phyloP scores from a whole-genome alignment of 2,888 invertebrate genomes.

The Masnerella sp. region DNA sequence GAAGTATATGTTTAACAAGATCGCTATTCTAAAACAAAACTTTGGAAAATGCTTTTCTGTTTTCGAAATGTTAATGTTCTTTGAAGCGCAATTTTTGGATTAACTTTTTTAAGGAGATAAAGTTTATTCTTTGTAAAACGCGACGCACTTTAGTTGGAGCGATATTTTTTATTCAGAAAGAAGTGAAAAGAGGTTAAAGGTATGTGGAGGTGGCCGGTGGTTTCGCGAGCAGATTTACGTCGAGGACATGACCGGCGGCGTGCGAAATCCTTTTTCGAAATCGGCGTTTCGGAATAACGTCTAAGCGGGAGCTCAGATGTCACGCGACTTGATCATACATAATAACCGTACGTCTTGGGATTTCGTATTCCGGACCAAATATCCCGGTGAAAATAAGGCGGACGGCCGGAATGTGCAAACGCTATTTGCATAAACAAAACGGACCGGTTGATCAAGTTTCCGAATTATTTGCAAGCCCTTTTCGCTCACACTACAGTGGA shows the following conservation, averaged over 20 bases:
- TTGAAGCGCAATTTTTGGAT: too few species aligned
- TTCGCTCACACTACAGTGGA: conserved; percentile 65
- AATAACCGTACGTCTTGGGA: conserved; percentile 62
- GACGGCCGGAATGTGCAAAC: conserved; percentile 46
- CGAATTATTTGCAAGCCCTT: too few species aligned
- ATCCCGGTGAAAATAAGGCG: conserved; percentile 61
- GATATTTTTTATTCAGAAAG: too few species aligned
- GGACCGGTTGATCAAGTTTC: too few species aligned
- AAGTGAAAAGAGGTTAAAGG: too few species aligned
- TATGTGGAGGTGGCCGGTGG: background rate
- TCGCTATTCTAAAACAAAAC: too few species aligned
- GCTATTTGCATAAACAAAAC: conserved; percentile 71
- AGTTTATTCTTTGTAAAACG: too few species aligned
- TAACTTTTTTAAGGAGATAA: too few species aligned
- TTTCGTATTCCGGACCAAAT: conserved; percentile 62
- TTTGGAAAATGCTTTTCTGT: too few species aligned
- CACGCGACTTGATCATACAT: conserved; percentile 58
- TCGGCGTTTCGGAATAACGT: conserved; percentile 18
- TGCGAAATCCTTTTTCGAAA: conserved; percentile 28
- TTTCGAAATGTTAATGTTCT: too few species aligned
- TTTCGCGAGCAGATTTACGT: conserved; percentile 23
- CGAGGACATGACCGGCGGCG: conserved; percentile 12
- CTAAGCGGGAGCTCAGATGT: conserved; percentile 46
- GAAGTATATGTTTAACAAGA: too few species aligned
- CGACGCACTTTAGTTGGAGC: too few species aligned